These are phyloP conservation scores for Microtus montanus DNA, from an alignment of 2,113 vertebrate genomes.

Conservation along the genomic window DNA sequence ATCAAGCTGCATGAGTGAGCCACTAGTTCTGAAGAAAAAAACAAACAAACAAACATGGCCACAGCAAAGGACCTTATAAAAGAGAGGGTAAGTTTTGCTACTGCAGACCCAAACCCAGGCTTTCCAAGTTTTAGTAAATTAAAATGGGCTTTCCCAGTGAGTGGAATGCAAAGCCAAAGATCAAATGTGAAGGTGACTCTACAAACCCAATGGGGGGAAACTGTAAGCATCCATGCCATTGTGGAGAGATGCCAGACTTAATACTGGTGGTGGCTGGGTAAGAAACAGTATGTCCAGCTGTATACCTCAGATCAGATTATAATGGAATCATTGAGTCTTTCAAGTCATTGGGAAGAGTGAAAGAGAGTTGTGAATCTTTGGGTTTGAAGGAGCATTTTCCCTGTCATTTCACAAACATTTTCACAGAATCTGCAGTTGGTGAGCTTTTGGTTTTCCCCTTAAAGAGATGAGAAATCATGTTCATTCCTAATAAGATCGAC, in stretches of 20 bases:
- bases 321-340: not conserved
- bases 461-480: not conserved
- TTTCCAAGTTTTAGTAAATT: slow-evolving; percentile 3
- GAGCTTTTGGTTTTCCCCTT: not conserved
- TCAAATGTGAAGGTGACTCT: not conserved
- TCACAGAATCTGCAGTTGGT: not conserved
- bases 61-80: not conserved
- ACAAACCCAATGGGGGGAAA: not conserved
- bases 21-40: not conserved
- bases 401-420: not conserved
- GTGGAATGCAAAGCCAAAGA: not conserved
- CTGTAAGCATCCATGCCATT: not conserved
- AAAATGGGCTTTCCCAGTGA: not conserved
- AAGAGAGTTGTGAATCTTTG: not conserved
- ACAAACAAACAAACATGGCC: not conserved
- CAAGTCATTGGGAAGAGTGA: not conserved
- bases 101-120: not conserved
- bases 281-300: not conserved
- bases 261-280: not conserved
- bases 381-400: not conserved
- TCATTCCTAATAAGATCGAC: not conserved
- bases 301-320: not conserved
- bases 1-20: not conserved
- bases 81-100: not conserved
- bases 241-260: not conserved